Percentiles rank a stretch among this genome's conserved stretches.
These are phyloP conservation scores for Polypedilum pembai DNA, from an alignment of 1,140 invertebrate genomes.

Conservation along the genomic window DNA sequence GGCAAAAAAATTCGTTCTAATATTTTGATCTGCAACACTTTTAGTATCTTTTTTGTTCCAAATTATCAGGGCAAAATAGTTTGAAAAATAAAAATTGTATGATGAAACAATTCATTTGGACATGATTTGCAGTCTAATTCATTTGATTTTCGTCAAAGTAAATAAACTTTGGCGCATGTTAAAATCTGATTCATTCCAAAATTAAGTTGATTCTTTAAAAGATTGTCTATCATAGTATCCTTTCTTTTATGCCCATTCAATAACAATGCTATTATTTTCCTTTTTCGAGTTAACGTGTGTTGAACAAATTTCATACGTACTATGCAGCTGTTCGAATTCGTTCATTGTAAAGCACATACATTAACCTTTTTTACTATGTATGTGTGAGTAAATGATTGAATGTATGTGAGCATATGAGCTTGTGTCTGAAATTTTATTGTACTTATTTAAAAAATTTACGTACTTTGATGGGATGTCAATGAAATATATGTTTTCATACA, in stretches of 20 bases:
- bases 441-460: no score
- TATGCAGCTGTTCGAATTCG: slow-evolving; percentile 8
- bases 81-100: no score
- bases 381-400: not conserved
- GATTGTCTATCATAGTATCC: not conserved
- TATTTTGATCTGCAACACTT: no score
- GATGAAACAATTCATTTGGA: no score
- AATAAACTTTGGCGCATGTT: not conserved
- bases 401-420: not conserved
- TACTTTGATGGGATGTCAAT: no score
- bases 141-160: no score
- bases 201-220: not conserved
- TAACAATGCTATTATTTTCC: not conserved
- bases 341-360: not conserved
- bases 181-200: not conserved
- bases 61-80: no score
- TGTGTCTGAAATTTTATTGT: not conserved
- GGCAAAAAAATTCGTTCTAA: no score
- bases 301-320: not conserved
- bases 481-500: no score
- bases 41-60: no score
- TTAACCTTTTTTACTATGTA: not conserved
- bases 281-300: not conserved
- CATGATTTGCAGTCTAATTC: no score
- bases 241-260: not conserved